These are phyloP conservation scores for Paramormyrops kingsleyae DNA, from an alignment of 2,113 vertebrate genomes.

Conservation along the genomic window DNA sequence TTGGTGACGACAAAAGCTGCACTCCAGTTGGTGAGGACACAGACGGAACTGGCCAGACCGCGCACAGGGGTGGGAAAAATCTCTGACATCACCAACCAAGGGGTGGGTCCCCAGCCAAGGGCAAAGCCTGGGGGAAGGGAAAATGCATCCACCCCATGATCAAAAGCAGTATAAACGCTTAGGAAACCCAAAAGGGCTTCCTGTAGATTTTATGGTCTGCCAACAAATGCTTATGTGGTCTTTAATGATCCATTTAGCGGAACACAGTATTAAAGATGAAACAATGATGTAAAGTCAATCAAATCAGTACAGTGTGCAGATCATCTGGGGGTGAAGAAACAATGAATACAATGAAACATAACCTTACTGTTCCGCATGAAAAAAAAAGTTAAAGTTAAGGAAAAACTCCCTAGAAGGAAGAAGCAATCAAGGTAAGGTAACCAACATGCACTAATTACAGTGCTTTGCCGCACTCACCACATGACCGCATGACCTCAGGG, in stretches of 20 bases:
- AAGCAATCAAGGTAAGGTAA: background rate
- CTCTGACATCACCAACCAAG: slow-evolving; percentile 82
- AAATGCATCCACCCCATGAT: background rate
- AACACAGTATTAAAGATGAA: background rate
- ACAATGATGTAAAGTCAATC: background rate
- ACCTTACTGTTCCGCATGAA: background rate
- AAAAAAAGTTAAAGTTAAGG: background rate
- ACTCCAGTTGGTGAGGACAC: slow-evolving; percentile 78
- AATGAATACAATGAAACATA: background rate
- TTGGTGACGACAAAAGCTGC: slow-evolving; percentile 78
- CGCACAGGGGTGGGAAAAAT: slow-evolving; percentile 72
- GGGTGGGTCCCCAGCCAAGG: slow-evolving; percentile 78
- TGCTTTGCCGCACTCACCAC: no score
- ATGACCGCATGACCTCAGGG: no score
- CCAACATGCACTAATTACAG: no score
- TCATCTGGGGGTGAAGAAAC: background rate
- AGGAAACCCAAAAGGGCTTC: background rate
- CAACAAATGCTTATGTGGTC: background rate
- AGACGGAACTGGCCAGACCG: slow-evolving; percentile 64
- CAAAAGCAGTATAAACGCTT: background rate
- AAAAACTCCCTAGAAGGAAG: background rate
- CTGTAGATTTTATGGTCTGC: background rate
- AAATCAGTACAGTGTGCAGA: background rate
- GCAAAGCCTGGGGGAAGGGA: slow-evolving; percentile 67
- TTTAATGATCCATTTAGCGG: background rate